Evolutionary conservation across 2,888 invertebrate genomes (phyloP).

Genomic region (Xanthorhoe designata): DNA sequence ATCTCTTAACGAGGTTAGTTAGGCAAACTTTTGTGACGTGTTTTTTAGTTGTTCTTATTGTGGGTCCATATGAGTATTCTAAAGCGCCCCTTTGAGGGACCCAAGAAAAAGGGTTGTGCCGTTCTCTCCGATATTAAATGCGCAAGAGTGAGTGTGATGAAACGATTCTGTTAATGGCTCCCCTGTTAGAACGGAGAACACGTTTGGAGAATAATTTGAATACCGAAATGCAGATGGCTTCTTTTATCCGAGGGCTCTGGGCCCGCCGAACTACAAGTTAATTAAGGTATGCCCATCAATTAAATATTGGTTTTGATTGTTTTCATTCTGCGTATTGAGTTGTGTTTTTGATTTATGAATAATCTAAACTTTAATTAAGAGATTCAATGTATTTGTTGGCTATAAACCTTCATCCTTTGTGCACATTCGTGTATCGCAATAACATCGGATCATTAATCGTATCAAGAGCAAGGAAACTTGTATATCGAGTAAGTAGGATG

Average conservation of each 20-base stretch:
- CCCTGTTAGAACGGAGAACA: slow-evolving; percentile 72
- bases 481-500: slow-evolving; percentile 9
- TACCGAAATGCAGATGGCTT: slow-evolving; percentile 85
- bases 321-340: slow-evolving; percentile 76
- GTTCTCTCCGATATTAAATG: slow-evolving; percentile 63
- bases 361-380: slow-evolving; percentile 70
- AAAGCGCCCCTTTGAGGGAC: slow-evolving; percentile 70
- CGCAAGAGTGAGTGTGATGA: slow-evolving; percentile 82
- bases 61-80: slow-evolving; percentile 79
- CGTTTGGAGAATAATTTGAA: slow-evolving; percentile 85
- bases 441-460: slow-evolving; percentile 8
- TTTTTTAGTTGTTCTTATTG: slow-evolving; percentile 79
- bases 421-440: not conserved
- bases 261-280: slow-evolving; percentile 82
- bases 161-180: slow-evolving; percentile 64
- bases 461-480: slow-evolving; percentile 2
- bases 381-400: slow-evolving; percentile 49
- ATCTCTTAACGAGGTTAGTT: slow-evolving; percentile 85
- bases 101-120: slow-evolving; percentile 68
- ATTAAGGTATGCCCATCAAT: slow-evolving; percentile 85
- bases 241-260: slow-evolving; percentile 77
- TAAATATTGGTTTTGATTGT: slow-evolving; percentile 82
- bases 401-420: slow-evolving; percentile 21
- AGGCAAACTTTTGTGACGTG: slow-evolving; percentile 85
- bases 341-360: slow-evolving; percentile 71